Conservation (phyloP, 2,888 invertebrate species). For the Nomada hirtipes region DNA sequence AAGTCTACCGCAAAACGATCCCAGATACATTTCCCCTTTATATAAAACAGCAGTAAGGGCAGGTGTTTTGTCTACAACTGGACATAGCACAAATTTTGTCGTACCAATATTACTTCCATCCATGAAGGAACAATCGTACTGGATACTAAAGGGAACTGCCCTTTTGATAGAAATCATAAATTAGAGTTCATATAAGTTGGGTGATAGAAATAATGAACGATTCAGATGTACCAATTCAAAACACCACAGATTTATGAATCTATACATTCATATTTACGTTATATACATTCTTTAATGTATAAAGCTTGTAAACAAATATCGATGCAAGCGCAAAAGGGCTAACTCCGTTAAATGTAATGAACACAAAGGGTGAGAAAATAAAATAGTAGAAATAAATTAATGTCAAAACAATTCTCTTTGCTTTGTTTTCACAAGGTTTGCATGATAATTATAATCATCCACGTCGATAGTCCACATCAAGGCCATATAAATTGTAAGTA, state of each 20-base stretch:
- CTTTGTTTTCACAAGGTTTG: slow-evolving; percentile 85
- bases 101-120: slow-evolving; percentile 91
- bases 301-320: slow-evolving; percentile 13
- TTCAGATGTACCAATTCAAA: slow-evolving; percentile 4
- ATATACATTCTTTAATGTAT: slow-evolving; percentile 18
- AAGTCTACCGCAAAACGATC: slow-evolving; percentile 86
- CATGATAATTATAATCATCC: slow-evolving; percentile 86
- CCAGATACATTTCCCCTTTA: slow-evolving; percentile 91
- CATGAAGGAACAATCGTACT: slow-evolving; percentile 88
- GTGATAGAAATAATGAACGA: not conserved
- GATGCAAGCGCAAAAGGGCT: not conserved
- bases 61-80: slow-evolving; percentile 95
- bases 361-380: slow-evolving; percentile 6
- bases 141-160: slow-evolving; percentile 96
- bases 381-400: not conserved
- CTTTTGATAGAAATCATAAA: slow-evolving; percentile 93
- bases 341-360: slow-evolving; percentile 22
- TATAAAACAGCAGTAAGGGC: slow-evolving; percentile 96
- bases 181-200: slow-evolving; percentile 78
- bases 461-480: slow-evolving; percentile 87
- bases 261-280: slow-evolving; percentile 28
- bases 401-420: slow-evolving; percentile 69
- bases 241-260: not conserved
- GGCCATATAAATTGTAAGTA: slow-evolving; percentile 87
- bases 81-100: slow-evolving; percentile 97